phyloP scores from a whole-genome alignment of 2,113 vertebrate species.

The Steatornis caripensis region DNA sequence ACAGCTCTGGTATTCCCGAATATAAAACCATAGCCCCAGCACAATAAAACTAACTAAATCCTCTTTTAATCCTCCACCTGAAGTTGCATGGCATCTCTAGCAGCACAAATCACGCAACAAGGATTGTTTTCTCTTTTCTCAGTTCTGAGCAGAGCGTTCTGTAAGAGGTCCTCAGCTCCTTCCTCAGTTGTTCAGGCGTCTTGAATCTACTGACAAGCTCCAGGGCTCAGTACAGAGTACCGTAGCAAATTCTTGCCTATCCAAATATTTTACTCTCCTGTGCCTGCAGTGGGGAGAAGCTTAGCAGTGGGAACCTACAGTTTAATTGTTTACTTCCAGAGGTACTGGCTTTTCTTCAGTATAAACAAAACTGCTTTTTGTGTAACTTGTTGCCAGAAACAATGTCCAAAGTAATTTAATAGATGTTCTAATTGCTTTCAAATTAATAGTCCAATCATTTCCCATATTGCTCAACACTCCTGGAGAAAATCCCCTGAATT shows the following conservation, averaged over 20 bases:
- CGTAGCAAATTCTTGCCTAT: not conserved
- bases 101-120: rapidly evolving
- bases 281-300: not conserved
- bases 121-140: not conserved
- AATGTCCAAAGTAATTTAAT: not conserved
- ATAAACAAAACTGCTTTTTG: slow-evolving; percentile 13
- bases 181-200: not conserved
- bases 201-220: not conserved
- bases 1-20: not conserved
- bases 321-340: slow-evolving; percentile 27
- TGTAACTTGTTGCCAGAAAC: slow-evolving; percentile 8
- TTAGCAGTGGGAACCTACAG: not conserved
- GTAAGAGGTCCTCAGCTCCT: not conserved
- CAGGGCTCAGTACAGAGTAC: not conserved
- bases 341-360: not conserved
- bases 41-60: not conserved
- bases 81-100: not conserved
- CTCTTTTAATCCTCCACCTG: not conserved
- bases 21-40: not conserved
- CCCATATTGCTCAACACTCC: not conserved
- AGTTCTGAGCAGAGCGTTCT: not conserved
- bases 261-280: slow-evolving; percentile 6
- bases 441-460: slow-evolving; percentile 1
- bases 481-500: not conserved
- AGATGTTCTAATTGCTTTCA: not conserved